Conservation (phyloP, 2,113 vertebrate genomes). For the Hippocampus barbouri region DNA sequence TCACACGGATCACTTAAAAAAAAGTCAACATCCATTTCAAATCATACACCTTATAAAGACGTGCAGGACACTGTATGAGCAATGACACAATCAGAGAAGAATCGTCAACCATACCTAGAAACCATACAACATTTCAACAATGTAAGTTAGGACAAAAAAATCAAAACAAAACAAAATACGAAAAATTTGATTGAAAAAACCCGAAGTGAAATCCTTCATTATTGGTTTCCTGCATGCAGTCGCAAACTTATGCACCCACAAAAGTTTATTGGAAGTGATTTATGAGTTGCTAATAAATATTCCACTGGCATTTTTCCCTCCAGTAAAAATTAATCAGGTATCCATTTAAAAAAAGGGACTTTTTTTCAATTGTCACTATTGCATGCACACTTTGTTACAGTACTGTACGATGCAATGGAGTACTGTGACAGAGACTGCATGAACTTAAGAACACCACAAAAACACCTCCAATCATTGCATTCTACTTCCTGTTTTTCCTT, state of each 20-base stretch:
- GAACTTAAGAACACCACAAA: constrained; percentile 15
- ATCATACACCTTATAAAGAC: neutral
- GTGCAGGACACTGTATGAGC: neutral
- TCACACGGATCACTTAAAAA: neutral
- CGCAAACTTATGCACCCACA: neutral
- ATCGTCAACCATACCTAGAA: neutral
- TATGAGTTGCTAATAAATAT: neutral
- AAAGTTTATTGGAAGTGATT: neutral
- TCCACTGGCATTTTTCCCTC: neutral
- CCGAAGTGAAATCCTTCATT: neutral
- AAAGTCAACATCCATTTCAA: neutral
- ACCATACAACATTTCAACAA: neutral
- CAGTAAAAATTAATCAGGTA: neutral
- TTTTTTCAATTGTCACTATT: neutral
- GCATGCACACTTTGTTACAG: neutral
- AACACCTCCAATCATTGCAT: constrained; percentile 14
- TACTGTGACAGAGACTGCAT: neutral
- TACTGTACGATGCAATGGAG: neutral
- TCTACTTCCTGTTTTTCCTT: constrained; percentile 28
- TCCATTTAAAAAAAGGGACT: neutral
- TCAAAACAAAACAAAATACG: too few species aligned
- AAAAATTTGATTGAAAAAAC: neutral
- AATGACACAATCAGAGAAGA: neutral
- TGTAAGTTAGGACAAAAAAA: neutral
- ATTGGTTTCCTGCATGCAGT: neutral